Conservation (phyloP, 2,888 invertebrate genomes). For the Scaptomyza tumidula region DNA sequence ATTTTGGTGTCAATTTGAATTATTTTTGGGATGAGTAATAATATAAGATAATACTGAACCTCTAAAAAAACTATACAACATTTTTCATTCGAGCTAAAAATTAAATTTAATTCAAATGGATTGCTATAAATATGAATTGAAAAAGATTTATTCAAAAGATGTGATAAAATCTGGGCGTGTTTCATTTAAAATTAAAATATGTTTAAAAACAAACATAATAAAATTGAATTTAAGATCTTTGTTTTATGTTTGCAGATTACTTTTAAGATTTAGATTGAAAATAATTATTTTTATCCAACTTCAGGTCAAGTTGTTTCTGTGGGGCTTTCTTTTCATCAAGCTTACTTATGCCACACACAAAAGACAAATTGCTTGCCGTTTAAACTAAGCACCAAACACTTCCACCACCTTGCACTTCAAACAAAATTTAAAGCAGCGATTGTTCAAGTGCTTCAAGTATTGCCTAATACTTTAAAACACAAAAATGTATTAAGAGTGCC, state of each 20-base stretch:
- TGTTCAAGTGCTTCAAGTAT: constrained; percentile 9
- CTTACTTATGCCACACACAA: too few relatives aligned
- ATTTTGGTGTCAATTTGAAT: too few relatives aligned
- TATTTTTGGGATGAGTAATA: too few relatives aligned
- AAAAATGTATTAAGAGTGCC: constrained; percentile 10
- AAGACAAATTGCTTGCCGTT: neutral
- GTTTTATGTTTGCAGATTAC: too few relatives aligned
- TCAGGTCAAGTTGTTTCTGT: neutral
- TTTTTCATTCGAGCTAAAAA: too few relatives aligned
- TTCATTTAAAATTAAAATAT: neutral
- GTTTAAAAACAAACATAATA: too few relatives aligned
- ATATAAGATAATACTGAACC: neutral
- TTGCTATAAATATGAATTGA: too few relatives aligned
- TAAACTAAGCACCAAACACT: neutral
- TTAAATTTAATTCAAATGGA: too few relatives aligned
- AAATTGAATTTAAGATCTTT: too few relatives aligned
- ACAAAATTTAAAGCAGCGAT: constrained; percentile 3
- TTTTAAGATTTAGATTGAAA: too few relatives aligned
- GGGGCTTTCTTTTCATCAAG: too few relatives aligned
- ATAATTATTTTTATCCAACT: neutral
- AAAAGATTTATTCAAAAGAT: too few relatives aligned
- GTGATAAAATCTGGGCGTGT: neutral
- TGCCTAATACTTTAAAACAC: constrained; percentile 10
- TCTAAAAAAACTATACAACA: neutral
- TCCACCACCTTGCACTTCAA: neutral